A percentile compares a stretch with the other conserved stretches of the same genome.
phyloP scores from a whole-genome alignment of 1,140 invertebrate genomes.

The Tenebrio molitor region DNA sequence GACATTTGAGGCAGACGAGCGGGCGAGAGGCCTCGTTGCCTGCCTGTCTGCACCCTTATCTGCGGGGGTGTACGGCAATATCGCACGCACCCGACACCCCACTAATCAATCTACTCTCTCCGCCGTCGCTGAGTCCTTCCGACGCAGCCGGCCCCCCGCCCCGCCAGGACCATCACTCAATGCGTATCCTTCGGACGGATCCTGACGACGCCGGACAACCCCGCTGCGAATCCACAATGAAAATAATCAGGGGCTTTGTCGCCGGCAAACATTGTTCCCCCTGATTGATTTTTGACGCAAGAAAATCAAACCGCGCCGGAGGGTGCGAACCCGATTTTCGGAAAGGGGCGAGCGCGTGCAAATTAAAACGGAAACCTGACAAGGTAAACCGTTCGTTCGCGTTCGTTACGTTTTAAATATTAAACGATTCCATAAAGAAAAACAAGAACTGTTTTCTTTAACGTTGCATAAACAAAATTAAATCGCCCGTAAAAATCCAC shows the following conservation, averaged over 20 bases:
- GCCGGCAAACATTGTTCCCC: constrained; percentile 12
- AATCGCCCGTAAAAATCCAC: too few relatives aligned
- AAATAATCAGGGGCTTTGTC: constrained; percentile 33
- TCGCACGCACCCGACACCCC: constrained; percentile 58
- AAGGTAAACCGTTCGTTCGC: too few relatives aligned
- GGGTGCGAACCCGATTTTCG: too few relatives aligned
- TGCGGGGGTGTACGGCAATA: constrained; percentile 57
- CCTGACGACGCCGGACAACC: constrained; percentile 31
- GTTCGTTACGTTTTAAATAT: too few relatives aligned
- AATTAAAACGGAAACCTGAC: too few relatives aligned
- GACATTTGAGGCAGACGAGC: constrained; percentile 58
- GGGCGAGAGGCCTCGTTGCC: constrained; percentile 28
- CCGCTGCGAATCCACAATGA: constrained; percentile 34
- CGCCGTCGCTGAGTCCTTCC: constrained; percentile 51
- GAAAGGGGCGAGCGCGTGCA: too few relatives aligned
- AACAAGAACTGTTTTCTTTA: too few relatives aligned
- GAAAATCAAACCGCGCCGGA: too few relatives aligned
- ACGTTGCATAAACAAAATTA: too few relatives aligned
- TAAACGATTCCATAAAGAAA: too few relatives aligned
- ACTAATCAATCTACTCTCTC: constrained; percentile 58
- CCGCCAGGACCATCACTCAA: constrained; percentile 29
- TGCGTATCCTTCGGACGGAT: constrained; percentile 34
- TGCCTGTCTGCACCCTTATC: constrained; percentile 55
- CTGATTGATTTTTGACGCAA: constrained; percentile 36
- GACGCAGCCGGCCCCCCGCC: constrained; percentile 35